Percentiles rank a stretch among this genome's conserved stretches.
Conservation (phyloP, 1,140 invertebrate genomes). For the Cydia fagiglandana region DNA sequence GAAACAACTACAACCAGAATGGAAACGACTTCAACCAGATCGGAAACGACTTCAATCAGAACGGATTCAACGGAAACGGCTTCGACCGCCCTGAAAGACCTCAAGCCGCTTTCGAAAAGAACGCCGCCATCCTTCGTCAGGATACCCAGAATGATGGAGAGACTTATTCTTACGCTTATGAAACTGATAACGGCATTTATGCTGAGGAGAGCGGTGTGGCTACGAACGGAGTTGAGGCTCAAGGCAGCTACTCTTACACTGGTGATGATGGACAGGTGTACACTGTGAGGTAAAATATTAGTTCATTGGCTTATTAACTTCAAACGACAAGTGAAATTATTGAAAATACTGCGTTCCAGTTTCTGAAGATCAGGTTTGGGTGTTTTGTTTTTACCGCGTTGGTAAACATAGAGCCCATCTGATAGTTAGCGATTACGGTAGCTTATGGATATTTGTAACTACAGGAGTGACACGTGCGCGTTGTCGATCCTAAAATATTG, state of each 20-base stretch:
- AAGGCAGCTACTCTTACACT: conserved; percentile 63
- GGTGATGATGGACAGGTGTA: conserved; percentile 83
- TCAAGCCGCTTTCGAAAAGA: conserved; percentile 62
- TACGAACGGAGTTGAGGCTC: conserved; percentile 62
- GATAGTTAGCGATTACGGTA: too few species aligned
- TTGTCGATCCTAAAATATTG: too few species aligned
- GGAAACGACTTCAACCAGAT: conserved; percentile 32
- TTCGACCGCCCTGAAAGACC: conserved; percentile 51
- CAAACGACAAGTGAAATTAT: too few species aligned
- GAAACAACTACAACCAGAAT: conserved; percentile 32
- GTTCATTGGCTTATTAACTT: background rate
- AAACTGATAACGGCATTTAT: conserved; percentile 69
- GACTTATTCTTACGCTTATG: conserved; percentile 64
- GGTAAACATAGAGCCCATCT: too few species aligned
- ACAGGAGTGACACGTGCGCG: too few species aligned
- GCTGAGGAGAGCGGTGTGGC: conserved; percentile 68
- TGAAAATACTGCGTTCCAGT: too few species aligned
- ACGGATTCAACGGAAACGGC: conserved; percentile 27
- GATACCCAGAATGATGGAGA: conserved; percentile 62
- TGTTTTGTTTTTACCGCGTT: too few species aligned
- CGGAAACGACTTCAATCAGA: conserved; percentile 10
- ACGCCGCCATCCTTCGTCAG: conserved; percentile 63
- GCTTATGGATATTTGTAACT: too few species aligned
- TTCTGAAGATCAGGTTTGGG: too few species aligned
- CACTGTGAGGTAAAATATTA: conserved; percentile 55